A percentile compares a stretch with the other conserved stretches of the same genome.
These are phyloP conservation scores for Poecilobothrus nobilitatus DNA, from an alignment of 2,888 invertebrate genomes.

Conservation along the genomic window DNA sequence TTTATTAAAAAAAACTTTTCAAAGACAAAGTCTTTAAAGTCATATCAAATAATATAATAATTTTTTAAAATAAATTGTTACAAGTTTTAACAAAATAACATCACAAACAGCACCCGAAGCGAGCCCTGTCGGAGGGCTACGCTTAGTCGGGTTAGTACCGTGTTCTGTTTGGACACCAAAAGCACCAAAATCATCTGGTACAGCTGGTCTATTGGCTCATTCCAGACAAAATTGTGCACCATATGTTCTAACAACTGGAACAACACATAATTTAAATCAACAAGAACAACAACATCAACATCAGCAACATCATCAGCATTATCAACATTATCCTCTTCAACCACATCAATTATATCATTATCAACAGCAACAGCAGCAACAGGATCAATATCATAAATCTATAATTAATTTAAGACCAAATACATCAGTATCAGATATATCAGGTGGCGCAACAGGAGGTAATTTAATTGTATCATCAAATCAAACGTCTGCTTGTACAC, in stretches of 20 bases:
- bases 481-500: conserved; percentile 22
- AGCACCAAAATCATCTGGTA: conserved; percentile 30
- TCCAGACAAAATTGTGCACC: conserved; percentile 32
- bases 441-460: conserved; percentile 26
- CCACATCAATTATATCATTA: conserved; percentile 16
- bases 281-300: conserved; percentile 26
- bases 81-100: conserved; percentile 31
- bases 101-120: conserved; percentile 31
- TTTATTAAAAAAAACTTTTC: not conserved
- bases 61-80: conserved; percentile 11
- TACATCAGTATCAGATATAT: conserved; percentile 21
- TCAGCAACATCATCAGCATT: conserved; percentile 17
- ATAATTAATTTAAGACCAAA: conserved; percentile 18
- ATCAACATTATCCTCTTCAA: conserved; percentile 15
- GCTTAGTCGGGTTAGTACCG: conserved; percentile 39
- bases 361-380: conserved; percentile 21
- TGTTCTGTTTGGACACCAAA: conserved; percentile 37
- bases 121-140: conserved; percentile 38
- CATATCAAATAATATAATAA: not conserved
- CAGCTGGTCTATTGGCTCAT: conserved; percentile 20
- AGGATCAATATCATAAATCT: conserved; percentile 24
- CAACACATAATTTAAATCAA: conserved; percentile 22
- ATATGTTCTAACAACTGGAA: conserved; percentile 26
- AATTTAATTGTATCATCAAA: conserved; percentile 23
- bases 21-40: too few species aligned